phyloP scores from a whole-genome alignment of 2,797 vertebrate genomes.

The Sebastes matsubarae region DNA sequence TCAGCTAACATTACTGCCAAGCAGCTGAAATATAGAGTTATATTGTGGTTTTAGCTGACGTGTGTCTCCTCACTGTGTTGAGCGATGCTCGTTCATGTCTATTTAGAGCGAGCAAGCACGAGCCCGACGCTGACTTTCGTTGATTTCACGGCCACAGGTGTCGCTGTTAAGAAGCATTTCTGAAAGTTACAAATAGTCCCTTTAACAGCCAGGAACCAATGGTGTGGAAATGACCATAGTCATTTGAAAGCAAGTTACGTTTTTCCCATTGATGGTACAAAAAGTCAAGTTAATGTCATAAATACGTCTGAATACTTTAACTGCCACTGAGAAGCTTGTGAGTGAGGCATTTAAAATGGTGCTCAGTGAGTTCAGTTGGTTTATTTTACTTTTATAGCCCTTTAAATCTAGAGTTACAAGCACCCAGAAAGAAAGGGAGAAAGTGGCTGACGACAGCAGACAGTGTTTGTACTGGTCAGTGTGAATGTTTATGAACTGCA shows the following conservation, averaged over 20 bases:
- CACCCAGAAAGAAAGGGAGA: background rate
- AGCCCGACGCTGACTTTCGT: too few species aligned
- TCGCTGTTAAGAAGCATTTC: too few species aligned
- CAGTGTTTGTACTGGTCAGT: background rate
- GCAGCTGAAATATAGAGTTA: too few species aligned
- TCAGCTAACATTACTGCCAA: too few species aligned
- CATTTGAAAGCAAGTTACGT: background rate
- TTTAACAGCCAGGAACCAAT: background rate
- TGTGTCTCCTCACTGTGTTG: too few species aligned
- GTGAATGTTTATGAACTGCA: background rate
- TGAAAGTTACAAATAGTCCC: too few species aligned
- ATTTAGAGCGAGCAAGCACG: too few species aligned
- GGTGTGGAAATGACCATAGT: background rate
- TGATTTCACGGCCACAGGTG: too few species aligned
- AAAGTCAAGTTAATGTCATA: background rate
- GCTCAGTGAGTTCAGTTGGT: background rate
- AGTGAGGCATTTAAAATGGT: background rate
- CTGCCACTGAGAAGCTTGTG: background rate
- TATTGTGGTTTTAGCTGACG: too few species aligned
- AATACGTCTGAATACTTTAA: background rate
- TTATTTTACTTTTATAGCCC: background rate
- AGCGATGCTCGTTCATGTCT: too few species aligned
- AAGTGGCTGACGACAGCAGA: too few species aligned
- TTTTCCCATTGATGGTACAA: background rate
- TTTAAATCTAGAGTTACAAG: background rate